Base-by-base conservation (phyloP, 2,888 invertebrate species). In the Meteorus cinctellus region DNA sequence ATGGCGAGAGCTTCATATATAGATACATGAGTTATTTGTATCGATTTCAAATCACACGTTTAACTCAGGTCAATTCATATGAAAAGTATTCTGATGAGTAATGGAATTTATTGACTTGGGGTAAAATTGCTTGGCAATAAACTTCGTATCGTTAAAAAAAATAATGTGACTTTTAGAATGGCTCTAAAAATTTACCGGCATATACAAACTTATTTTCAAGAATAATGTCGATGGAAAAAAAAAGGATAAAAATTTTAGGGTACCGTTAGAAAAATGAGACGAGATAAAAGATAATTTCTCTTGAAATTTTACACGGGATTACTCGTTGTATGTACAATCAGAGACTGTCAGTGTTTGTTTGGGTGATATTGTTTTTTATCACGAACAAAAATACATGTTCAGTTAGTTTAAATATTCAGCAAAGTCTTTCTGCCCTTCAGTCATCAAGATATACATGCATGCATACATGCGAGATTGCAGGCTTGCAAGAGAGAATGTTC, bases 401-500 rank as follows among this genome's bases (percentile, higher is more conserved):
- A 63, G 63, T 4, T 6, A 2, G 48, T 48, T 16, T 19, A 55
- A 36, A 36, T 36, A 59, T 41, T 41, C 41, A 2, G 41, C 8
- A 12, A 12, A 41, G 8, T 41, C 12, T 41, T 41, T 12, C 8
- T 41, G 41, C 41, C 8, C 41, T 41, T 41, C 41, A 41, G 41
- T 41, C 41, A 41, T 41, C 41, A 10, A 41, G 41, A 41, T 41
- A 41, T 55, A 55, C 55, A 19, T 55, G 19, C 19, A 19, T 55
- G 4, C 19, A 55, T 65, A 59, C 27, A 70, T 27, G 55, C 70
- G 48, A 45, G 69, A 59, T 70, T 70, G 69, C 34, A 70, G 59
- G 69, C 69, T 69, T 55, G 34, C 29, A 31, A 68, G 48, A 68
- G 48, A 68, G 55, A 55, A 36, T n/a, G 19, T 59, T 24, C 19